phyloP scores from a whole-genome alignment of 2,888 invertebrate genomes.

The Allophyes oxyacanthae region DNA sequence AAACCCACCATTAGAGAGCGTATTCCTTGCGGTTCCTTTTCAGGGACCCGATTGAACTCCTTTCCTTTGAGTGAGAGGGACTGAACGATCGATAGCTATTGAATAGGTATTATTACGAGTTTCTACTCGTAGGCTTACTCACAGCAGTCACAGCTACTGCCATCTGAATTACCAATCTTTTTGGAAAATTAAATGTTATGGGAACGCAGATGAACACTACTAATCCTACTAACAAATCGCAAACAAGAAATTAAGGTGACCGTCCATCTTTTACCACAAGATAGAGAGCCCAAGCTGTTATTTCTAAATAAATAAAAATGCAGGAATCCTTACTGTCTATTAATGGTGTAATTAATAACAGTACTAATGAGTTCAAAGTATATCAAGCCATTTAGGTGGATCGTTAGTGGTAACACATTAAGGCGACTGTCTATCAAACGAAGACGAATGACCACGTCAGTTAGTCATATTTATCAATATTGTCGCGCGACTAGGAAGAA shows the following conservation, averaged over 20 bases:
- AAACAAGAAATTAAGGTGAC: too few species aligned
- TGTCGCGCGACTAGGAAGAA: conserved; percentile 41
- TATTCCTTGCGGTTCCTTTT: neutral
- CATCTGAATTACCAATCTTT: too few species aligned
- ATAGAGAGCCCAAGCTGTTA: too few species aligned
- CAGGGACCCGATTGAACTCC: neutral
- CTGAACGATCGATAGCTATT: neutral
- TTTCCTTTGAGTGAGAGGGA: neutral
- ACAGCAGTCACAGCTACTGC: too few species aligned
- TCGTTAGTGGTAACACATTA: conserved; percentile 49
- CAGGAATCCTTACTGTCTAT: conserved; percentile 14
- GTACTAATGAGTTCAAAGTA: conserved; percentile 25
- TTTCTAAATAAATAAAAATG: neutral
- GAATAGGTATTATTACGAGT: too few species aligned
- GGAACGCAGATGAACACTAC: too few species aligned
- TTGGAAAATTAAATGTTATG: too few species aligned
- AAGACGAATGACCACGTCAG: conserved; percentile 45
- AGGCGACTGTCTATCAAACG: conserved; percentile 50
- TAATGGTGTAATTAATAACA: conserved; percentile 23
- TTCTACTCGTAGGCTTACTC: too few species aligned
- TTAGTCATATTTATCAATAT: conserved; percentile 46
- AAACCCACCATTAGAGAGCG: too few species aligned
- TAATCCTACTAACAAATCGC: too few species aligned
- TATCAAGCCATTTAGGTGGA: conserved; percentile 32
- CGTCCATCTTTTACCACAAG: too few species aligned